phyloP scores from a whole-genome alignment of 1,140 invertebrate species.

The Drosophila albomicans region DNA sequence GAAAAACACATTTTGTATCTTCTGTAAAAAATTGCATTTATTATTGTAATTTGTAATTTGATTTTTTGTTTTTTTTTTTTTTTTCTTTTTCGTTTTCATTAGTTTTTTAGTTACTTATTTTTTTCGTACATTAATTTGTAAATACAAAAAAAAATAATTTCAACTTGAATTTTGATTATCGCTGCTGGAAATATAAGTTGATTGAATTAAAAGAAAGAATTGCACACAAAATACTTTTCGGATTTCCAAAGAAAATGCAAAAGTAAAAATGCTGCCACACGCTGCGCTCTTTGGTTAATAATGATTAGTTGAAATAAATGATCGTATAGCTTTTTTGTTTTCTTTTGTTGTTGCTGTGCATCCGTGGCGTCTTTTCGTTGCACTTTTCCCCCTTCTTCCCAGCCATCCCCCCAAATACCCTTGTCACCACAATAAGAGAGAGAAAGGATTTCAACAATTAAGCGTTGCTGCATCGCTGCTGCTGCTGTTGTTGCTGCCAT shows the following conservation, averaged over 20 bases:
- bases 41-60: slow-evolving; percentile 55
- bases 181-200: slow-evolving; percentile 47
- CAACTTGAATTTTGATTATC: slow-evolving; percentile 53
- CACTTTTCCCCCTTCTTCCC: not conserved
- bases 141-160: slow-evolving; percentile 38
- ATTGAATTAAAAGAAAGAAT: slow-evolving; percentile 17
- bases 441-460: slow-evolving; percentile 29
- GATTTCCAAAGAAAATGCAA: slow-evolving; percentile 58
- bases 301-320: slow-evolving; percentile 59
- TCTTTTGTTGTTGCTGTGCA: not conserved
- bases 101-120: slow-evolving; percentile 45
- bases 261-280: slow-evolving; percentile 22
- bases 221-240: slow-evolving; percentile 31
- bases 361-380: slow-evolving; percentile 25
- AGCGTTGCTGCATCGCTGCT: slow-evolving; percentile 37
- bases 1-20: slow-evolving; percentile 73
- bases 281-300: slow-evolving; percentile 75
- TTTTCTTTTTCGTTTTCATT: slow-evolving; percentile 45
- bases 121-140: slow-evolving; percentile 38
- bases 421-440: not conserved
- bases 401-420: not conserved
- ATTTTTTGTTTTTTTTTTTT: slow-evolving; percentile 14
- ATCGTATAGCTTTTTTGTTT: slow-evolving; percentile 2
- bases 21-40: slow-evolving; percentile 75
- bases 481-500: slow-evolving; percentile 29